A percentile compares a stretch with the other conserved stretches of the same genome.
Evolutionary conservation across 2,113 vertebrate genomes (phyloP).

Genomic region (Gymnarchus niloticus): DNA sequence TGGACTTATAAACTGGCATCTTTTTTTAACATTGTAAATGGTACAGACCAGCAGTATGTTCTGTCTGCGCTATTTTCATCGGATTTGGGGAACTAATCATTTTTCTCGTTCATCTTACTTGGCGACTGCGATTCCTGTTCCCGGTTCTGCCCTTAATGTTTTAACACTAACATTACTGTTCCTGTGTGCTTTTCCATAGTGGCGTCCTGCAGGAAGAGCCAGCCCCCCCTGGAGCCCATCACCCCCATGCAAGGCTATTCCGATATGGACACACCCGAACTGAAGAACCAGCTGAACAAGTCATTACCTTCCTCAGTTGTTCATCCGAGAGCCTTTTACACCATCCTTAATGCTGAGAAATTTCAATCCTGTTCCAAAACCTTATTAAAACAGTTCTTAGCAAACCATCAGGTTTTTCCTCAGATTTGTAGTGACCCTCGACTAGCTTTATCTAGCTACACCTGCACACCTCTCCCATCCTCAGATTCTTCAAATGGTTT

Average conservation of each 20-base stretch:
- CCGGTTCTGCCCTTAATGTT: background rate
- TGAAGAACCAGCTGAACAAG: conserved; percentile 85
- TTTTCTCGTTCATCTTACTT: background rate
- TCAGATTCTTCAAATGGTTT: background rate
- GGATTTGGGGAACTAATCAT: too few relatives aligned
- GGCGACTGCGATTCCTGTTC: background rate
- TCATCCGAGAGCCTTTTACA: background rate
- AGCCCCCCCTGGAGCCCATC: conserved; percentile 60
- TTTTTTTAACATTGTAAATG: background rate
- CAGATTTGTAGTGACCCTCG: background rate
- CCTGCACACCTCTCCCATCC: background rate
- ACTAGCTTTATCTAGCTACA: background rate
- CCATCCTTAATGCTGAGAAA: background rate
- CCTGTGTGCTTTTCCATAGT: conserved; percentile 46
- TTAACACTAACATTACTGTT: background rate
- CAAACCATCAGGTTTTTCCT: background rate
- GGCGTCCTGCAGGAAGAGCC: conserved; percentile 41
- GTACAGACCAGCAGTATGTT: too few relatives aligned
- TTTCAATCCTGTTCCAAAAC: background rate
- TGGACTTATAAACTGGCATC: background rate
- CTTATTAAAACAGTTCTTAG: background rate
- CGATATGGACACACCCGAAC: conserved; percentile 85
- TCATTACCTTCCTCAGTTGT: conserved; percentile 44
- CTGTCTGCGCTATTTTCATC: background rate
- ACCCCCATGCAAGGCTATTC: conserved; percentile 87